Evolutionary conservation across 2,113 vertebrate genomes (phyloP).

Genomic region (Meriones unguiculatus): DNA sequence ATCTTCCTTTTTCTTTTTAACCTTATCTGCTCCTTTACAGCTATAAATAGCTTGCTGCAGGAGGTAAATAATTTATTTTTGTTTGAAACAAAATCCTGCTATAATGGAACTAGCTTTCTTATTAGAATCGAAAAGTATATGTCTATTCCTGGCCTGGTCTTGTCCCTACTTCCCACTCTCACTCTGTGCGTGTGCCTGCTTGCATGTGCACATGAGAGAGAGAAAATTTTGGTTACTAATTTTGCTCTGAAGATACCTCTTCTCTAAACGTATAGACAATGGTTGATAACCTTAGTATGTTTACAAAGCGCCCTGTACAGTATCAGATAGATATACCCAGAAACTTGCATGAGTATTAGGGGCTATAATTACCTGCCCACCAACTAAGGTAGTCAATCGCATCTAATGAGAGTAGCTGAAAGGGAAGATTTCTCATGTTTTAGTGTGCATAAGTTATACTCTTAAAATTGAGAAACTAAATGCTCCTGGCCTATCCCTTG

Average conservation of each 20-base stretch:
- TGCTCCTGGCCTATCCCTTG: not conserved
- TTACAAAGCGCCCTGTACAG: not conserved
- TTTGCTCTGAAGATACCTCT: conserved; percentile 2
- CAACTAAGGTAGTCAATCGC: not conserved
- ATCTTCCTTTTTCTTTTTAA: not conserved
- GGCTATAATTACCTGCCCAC: not conserved
- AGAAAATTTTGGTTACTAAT: not conserved
- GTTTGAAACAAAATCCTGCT: conserved; percentile 32
- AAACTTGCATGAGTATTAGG: not conserved
- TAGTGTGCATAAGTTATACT: not conserved
- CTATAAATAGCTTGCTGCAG: conserved; percentile 47
- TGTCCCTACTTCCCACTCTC: too few relatives aligned
- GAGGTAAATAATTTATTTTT: conserved; percentile 44
- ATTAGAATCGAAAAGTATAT: not conserved
- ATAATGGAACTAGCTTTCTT: not conserved
- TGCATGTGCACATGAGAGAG: too few relatives aligned
- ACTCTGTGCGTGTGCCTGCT: not conserved
- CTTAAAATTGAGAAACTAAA: not conserved
- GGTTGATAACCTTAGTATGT: not conserved
- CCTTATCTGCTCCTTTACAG: conserved; percentile 40
- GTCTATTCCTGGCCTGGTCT: not conserved
- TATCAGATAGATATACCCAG: not conserved
- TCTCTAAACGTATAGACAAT: not conserved
- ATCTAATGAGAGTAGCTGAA: not conserved
- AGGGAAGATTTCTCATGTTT: not conserved